Evolutionary conservation across 2,113 vertebrate species (phyloP).

Genomic region (Bubo scandiacus): DNA sequence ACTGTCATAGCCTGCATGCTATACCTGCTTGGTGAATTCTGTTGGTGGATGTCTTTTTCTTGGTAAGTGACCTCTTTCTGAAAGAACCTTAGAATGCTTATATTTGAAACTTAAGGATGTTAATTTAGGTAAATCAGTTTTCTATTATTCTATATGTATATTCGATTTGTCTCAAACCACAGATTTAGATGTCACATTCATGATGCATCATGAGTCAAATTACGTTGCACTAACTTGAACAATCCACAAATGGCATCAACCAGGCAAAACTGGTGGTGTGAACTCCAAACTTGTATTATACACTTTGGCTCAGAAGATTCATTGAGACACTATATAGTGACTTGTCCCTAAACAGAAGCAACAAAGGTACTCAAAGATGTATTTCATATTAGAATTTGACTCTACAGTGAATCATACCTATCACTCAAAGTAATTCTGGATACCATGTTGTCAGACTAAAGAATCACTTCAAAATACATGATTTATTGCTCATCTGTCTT

Average conservation of each 20-base stretch:
- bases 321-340: background rate
- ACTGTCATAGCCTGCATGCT: background rate
- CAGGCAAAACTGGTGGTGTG: background rate
- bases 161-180: background rate
- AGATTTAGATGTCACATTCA: background rate
- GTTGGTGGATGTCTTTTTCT: background rate
- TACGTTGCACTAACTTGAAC: background rate
- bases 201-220: background rate
- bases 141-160: background rate
- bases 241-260: background rate
- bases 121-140: background rate
- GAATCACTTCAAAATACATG: constrained; percentile 48
- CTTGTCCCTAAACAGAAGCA: background rate
- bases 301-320: background rate
- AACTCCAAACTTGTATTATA: background rate
- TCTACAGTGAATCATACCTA: constrained; percentile 1
- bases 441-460: constrained; percentile 47
- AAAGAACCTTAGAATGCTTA: background rate
- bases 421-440: constrained; percentile 42
- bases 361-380: background rate
- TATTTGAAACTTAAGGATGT: background rate
- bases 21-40: background rate
- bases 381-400: background rate
- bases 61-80: background rate
- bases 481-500: constrained; percentile 62